Evolutionary conservation across 2,797 vertebrate genomes (phyloP), one percentile per base, ranked within the genome.

Genomic region (Acanthornis magna): DNA sequence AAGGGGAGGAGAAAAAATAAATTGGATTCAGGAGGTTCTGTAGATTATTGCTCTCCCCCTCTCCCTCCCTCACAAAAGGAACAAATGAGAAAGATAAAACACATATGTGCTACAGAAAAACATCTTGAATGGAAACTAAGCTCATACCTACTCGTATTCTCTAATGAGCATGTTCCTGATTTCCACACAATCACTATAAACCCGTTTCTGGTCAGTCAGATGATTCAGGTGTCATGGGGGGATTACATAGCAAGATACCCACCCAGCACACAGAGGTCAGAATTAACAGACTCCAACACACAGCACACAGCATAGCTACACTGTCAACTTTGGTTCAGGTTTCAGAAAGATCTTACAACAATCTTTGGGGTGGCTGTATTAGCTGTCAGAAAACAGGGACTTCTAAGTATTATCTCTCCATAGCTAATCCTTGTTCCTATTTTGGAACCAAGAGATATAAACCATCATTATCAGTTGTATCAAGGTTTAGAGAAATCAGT

Each of bases 31-130:
- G 63, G 43, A 82, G 22, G 20, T 27, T 72, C 38, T 80, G n/a
- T 40, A 83, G 43, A 76, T 80, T 75, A 79, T 36, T 77, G 48
- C 13, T 62, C 16, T 60, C 12, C 5, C 30, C 47, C 26, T 40
- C 15, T 34, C 27, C 13, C 12, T 40, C 14, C 20, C 21, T 27
- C 54, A 10, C 16, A 26, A 55, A 85, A 89, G 18, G 12, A 71
- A 21, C 7, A 71, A 88, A 67, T 53, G 20, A 79, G 45, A 93
- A 87, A 86, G 55, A 90, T 38, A 84, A 63, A 74, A 72, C 62
- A 77, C 8, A 27, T 4, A 4, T 76, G 27, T 18, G 27, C 30
- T 89, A 45, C n/a, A 88, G 48, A 91, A 22, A 67, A 96, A 51
- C 29, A 32, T 62, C 68, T 22, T 74, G 29, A 74, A 79, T 10